These are phyloP conservation scores for Pangasius djambal DNA, from an alignment of 2,797 vertebrate genomes.

Conservation along the genomic window DNA sequence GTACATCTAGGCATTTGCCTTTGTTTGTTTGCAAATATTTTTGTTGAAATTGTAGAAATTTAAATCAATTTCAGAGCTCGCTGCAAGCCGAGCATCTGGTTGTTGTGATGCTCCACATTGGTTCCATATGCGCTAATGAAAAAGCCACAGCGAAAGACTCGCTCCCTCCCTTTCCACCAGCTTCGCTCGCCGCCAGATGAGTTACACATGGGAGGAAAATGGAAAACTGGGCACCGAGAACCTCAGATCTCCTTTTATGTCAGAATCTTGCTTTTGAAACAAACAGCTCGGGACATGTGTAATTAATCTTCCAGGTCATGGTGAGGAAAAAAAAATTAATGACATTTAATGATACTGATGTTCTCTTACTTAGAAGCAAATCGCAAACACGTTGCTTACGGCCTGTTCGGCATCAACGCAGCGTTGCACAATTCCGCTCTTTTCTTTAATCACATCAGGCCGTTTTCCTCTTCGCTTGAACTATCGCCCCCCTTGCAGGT, in stretches of 20 bases:
- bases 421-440: slow-evolving; percentile 6
- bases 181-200: slow-evolving; percentile 29
- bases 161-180: slow-evolving; percentile 38
- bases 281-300: slow-evolving; percentile 13
- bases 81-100: slow-evolving; percentile 30
- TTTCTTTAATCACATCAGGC: slow-evolving; percentile 39
- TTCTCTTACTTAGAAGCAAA: background rate
- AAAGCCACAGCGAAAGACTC: slow-evolving; percentile 5
- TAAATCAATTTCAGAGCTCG: slow-evolving; percentile 23
- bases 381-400: background rate
- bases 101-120: slow-evolving; percentile 41
- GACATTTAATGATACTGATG: slow-evolving; percentile 1
- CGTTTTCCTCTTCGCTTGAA: slow-evolving; percentile 34
- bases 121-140: slow-evolving; percentile 51
- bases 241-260: slow-evolving; percentile 28
- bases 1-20: background rate
- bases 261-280: slow-evolving; percentile 3
- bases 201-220: slow-evolving; percentile 26
- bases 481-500: background rate
- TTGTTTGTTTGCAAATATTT: slow-evolving; percentile 37
- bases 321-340: background rate
- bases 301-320: slow-evolving; percentile 1
- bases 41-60: slow-evolving; percentile 28
- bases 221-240: background rate
- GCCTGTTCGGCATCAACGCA: slow-evolving; percentile 9